phyloP scores from a whole-genome alignment of 2,888 invertebrate species.

The Drosophila birchii region DNA sequence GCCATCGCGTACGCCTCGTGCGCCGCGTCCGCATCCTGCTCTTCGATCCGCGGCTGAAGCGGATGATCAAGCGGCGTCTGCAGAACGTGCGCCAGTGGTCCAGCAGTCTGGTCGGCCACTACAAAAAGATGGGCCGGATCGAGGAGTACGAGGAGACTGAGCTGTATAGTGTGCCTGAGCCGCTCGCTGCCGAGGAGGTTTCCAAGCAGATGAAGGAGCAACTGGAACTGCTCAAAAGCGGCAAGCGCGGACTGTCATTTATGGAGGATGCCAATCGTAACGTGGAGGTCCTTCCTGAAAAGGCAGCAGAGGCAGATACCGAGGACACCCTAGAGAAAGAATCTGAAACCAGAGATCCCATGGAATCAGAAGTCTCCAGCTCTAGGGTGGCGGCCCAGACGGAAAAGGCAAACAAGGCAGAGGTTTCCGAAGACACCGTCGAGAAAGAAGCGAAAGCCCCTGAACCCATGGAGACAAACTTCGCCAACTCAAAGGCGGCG shows the following conservation, averaged over 20 bases:
- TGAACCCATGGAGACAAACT: too few relatives aligned
- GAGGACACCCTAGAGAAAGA: not conserved
- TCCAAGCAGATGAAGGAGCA: conserved; percentile 82
- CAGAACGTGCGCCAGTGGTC: conserved; percentile 80
- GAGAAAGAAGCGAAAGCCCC: too few relatives aligned
- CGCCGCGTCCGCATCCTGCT: conserved; percentile 68
- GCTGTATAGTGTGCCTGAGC: conserved; percentile 51
- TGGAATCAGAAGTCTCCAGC: not conserved
- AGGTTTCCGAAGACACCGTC: not conserved
- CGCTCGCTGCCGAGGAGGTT: conserved; percentile 69
- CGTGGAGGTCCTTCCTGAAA: conserved; percentile 24
- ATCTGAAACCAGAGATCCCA: not conserved
- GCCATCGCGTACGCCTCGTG: conserved; percentile 65
- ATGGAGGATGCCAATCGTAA: conserved; percentile 65
- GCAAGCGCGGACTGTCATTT: conserved; percentile 72
- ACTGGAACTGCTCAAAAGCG: conserved; percentile 78
- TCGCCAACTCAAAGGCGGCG: not conserved
- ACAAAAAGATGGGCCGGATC: conserved; percentile 61
- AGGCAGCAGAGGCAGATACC: not conserved
- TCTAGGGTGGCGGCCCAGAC: not conserved
- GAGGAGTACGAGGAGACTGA: conserved; percentile 72
- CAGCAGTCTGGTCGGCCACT: conserved; percentile 63
- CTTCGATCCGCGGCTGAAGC: conserved; percentile 76
- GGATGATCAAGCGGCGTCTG: conserved; percentile 66
- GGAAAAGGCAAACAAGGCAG: not conserved